Evolutionary conservation across 53 echinoderm and acorn worm species (phyloP).

Genomic region (Astropecten irregularis): DNA sequence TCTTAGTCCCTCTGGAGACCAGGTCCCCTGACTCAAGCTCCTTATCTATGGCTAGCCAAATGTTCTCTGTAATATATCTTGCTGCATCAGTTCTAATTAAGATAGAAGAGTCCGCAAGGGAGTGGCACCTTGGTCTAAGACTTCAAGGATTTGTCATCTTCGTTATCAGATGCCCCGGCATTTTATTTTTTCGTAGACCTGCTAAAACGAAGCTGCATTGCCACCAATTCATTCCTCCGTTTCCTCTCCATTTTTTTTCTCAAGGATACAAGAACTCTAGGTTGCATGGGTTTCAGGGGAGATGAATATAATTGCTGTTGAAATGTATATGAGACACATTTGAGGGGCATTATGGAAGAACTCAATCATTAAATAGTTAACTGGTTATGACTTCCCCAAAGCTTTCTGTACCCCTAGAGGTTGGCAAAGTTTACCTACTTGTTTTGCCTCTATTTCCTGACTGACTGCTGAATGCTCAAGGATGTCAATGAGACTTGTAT

Average conservation of each 20-base stretch:
- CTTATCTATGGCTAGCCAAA: constrained; percentile 38
- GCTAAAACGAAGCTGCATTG: too few relatives aligned
- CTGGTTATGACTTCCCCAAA: background rate
- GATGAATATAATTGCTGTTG: constrained; percentile 4
- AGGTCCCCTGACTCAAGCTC: constrained; percentile 33
- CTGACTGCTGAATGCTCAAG: too few relatives aligned
- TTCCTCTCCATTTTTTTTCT: too few relatives aligned
- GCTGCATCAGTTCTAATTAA: constrained; percentile 50
- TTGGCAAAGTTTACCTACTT: too few relatives aligned
- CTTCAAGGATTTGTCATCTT: constrained; percentile 40
- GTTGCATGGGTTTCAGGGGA: too few relatives aligned
- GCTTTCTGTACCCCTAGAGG: too few relatives aligned
- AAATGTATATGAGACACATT: background rate
- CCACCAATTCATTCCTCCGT: too few relatives aligned
- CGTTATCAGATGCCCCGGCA: constrained; percentile 11
- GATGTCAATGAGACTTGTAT: too few relatives aligned
- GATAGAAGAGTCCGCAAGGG: constrained; percentile 53
- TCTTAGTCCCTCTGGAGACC: constrained; percentile 2
- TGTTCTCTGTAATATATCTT: constrained; percentile 30
- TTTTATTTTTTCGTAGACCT: too few relatives aligned
- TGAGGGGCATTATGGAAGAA: background rate
- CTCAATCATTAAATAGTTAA: background rate
- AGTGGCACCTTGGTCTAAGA: constrained; percentile 30
- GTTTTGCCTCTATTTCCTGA: too few relatives aligned
- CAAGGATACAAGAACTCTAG: too few relatives aligned